A percentile compares a stretch with the other conserved stretches of the same genome.
These are phyloP conservation scores for Danio aesculapii DNA, from an alignment of 2,797 vertebrate species.

Conservation along the genomic window DNA sequence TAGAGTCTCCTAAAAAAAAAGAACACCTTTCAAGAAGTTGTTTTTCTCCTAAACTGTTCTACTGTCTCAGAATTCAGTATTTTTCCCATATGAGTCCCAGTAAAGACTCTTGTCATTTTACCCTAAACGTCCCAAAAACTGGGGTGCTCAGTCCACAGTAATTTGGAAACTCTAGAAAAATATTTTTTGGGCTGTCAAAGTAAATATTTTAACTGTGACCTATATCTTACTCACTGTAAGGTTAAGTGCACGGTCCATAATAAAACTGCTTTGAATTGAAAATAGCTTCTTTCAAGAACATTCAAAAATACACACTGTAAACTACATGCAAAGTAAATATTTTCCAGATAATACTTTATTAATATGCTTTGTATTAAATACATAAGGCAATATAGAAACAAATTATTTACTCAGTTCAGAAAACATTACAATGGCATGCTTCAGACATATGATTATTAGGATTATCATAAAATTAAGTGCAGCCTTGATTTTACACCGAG, in stretches of 20 bases:
- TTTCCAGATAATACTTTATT: neutral
- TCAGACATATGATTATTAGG: neutral
- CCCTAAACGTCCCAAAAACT: neutral
- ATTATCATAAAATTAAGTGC: neutral
- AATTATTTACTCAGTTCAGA: neutral
- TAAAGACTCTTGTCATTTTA: neutral
- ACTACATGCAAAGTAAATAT: neutral
- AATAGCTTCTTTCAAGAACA: neutral
- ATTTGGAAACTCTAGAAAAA: neutral
- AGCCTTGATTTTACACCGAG: neutral
- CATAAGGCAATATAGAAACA: neutral
- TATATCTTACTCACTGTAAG: neutral
- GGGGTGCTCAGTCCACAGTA: neutral
- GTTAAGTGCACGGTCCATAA: neutral
- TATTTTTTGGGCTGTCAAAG: slow-evolving; percentile 1
- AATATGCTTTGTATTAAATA: neutral
- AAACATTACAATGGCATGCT: neutral
- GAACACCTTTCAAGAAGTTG: neutral
- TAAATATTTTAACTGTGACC: neutral
- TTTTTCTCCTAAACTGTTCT: neutral
- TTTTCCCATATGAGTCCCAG: neutral
- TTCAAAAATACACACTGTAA: neutral
- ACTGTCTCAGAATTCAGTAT: neutral
- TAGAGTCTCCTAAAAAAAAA: neutral
- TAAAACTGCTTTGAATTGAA: neutral